Percentiles rank a stretch among this genome's conserved stretches.
phyloP scores from a whole-genome alignment of 1,140 invertebrate genomes.

The Colletes latitarsis region DNA sequence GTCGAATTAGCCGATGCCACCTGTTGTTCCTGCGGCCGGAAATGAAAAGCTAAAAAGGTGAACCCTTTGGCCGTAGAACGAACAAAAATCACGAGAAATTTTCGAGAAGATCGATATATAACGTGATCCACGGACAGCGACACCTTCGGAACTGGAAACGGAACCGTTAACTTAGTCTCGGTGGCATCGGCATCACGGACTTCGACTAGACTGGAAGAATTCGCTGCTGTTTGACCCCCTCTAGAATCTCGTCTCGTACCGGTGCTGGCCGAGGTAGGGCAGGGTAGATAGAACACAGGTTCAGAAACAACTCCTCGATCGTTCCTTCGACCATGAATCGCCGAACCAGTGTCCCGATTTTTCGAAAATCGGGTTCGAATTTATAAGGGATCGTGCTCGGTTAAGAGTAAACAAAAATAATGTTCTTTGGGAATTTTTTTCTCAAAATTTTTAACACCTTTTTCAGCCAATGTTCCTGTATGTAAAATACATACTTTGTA shows the following conservation, averaged over 20 bases:
- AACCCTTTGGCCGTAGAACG: not conserved
- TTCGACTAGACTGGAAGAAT: conserved; percentile 75
- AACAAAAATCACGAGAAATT: not conserved
- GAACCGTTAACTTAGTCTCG: conserved; percentile 47
- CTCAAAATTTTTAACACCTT: no score
- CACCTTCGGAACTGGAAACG: conserved; percentile 32
- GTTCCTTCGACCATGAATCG: conserved; percentile 21
- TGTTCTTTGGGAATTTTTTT: no score
- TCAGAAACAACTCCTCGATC: conserved; percentile 17
- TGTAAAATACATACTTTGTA: no score
- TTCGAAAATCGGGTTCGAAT: not conserved
- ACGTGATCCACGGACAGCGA: conserved; percentile 26
- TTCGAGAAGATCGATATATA: not conserved
- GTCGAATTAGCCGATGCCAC: not conserved
- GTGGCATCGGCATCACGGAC: conserved; percentile 74
- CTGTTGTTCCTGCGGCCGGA: conserved; percentile 9
- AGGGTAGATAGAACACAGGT: conserved; percentile 1
- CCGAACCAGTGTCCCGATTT: not conserved
- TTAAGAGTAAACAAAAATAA: no score
- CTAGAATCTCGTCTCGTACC: conserved; percentile 66
- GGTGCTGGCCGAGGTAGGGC: conserved; percentile 40
- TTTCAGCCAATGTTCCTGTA: no score
- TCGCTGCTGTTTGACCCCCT: conserved; percentile 52
- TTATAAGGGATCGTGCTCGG: no score
- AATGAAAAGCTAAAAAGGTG: conserved; percentile 3